phyloP scores from a whole-genome alignment of 92 coral and sea anemone genomes.

The Nematostella vectensis region DNA sequence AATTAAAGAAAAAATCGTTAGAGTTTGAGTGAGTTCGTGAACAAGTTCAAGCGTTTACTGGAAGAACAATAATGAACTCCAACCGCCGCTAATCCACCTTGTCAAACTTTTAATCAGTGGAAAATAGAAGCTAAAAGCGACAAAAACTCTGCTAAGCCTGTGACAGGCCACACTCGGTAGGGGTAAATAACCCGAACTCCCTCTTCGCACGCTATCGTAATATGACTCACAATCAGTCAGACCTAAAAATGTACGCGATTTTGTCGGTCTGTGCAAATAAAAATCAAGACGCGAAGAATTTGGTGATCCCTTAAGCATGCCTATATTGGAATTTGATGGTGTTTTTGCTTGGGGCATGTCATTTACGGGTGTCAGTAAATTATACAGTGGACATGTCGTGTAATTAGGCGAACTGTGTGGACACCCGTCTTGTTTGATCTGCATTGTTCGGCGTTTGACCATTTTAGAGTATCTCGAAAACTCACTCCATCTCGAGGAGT shows the following conservation, averaged over 20 bases:
- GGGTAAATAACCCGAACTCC: background rate
- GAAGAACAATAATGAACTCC: too few relatives aligned
- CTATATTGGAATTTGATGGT: background rate
- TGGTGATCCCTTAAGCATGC: background rate
- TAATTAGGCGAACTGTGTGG: conserved; percentile 1
- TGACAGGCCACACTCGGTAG: background rate
- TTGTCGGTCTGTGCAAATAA: too few relatives aligned
- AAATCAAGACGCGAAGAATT: too few relatives aligned
- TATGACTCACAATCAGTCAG: too few relatives aligned
- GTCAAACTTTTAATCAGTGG: background rate
- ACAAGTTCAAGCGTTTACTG: too few relatives aligned
- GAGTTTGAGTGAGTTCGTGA: too few relatives aligned
- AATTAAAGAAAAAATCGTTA: too few relatives aligned
- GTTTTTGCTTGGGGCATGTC: background rate
- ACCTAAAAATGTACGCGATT: too few relatives aligned
- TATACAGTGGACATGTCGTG: background rate
- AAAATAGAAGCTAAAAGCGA: background rate
- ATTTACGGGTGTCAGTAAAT: background rate
- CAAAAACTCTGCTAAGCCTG: background rate
- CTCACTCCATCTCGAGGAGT: too few relatives aligned
- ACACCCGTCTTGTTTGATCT: background rate
- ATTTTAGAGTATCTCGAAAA: too few relatives aligned
- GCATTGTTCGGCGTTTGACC: background rate
- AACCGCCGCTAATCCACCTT: background rate
- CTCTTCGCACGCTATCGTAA: background rate